These are phyloP conservation scores for Leuciscus idus DNA, from an alignment of 2,113 vertebrate species.

Conservation along the genomic window DNA sequence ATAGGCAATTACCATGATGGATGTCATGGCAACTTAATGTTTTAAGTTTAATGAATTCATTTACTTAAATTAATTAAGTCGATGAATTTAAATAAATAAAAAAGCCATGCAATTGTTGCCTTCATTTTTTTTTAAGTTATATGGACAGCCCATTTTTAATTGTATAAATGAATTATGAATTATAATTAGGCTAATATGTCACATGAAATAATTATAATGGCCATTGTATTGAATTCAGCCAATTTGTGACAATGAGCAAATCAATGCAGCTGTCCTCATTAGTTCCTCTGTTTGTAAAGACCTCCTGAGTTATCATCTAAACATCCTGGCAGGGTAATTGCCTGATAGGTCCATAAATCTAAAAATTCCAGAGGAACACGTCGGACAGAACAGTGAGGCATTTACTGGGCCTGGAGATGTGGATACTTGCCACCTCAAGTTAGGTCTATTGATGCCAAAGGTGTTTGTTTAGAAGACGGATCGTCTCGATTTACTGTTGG, in stretches of 20 bases:
- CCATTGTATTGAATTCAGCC: conserved; percentile 28
- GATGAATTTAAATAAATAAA: neutral
- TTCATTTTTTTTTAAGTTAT: neutral
- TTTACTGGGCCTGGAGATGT: conserved; percentile 6
- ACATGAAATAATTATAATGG: conserved; percentile 17
- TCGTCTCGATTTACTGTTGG: conserved; percentile 27
- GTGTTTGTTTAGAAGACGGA: conserved; percentile 35
- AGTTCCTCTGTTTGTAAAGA: conserved; percentile 33
- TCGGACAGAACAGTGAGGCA: neutral
- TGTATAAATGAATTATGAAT: neutral
- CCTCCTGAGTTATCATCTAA: conserved; percentile 27
- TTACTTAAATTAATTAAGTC: neutral
- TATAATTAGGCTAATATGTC: neutral
- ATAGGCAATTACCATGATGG: neutral
- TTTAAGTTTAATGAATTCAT: neutral
- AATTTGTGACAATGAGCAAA: conserved; percentile 33
- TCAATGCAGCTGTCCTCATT: conserved; percentile 31
- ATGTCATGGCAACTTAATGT: neutral
- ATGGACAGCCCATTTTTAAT: neutral
- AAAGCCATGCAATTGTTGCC: neutral
- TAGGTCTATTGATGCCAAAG: neutral
- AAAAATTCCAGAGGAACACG: neutral
- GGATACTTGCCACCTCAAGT: neutral
- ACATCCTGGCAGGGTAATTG: conserved; percentile 26
- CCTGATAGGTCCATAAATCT: conserved; percentile 18